Evolutionary conservation across 2,113 vertebrate genomes (phyloP).

Genomic region (Taurulus bubalis): DNA sequence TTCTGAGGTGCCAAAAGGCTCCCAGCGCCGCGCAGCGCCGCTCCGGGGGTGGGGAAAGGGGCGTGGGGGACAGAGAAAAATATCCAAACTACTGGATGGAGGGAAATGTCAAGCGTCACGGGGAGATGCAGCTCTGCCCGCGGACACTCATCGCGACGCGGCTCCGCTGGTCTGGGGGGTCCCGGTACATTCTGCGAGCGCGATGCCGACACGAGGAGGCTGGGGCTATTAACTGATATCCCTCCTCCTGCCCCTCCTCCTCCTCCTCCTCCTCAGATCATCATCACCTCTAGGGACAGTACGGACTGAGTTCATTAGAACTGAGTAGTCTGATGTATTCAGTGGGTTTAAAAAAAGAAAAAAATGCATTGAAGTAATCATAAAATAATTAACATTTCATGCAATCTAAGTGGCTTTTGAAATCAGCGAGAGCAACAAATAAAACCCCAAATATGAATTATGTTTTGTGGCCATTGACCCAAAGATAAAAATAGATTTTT

Average conservation of each 20-base stretch:
- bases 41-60: background rate
- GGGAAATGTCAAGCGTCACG: conserved; percentile 35
- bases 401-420: background rate
- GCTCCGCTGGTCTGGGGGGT: conserved; percentile 28
- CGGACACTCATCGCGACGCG: conserved; percentile 42
- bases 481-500: background rate
- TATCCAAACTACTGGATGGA: conserved; percentile 9
- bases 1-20: conserved; percentile 26
- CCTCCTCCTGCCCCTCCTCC: conserved; percentile 39
- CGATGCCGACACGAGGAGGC: conserved; percentile 46
- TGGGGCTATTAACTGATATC: conserved; percentile 68
- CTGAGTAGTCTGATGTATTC: background rate
- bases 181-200: conserved; percentile 46
- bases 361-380: background rate
- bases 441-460: background rate
- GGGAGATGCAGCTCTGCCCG: conserved; percentile 37
- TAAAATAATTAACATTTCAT: background rate
- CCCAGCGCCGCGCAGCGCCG: conserved; percentile 29
- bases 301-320: conserved; percentile 4
- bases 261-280: conserved; percentile 17
- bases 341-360: background rate
- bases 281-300: conserved; percentile 33
- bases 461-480: background rate
- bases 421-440: background rate
- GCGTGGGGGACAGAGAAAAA: background rate